These are phyloP conservation scores for Calidris pugnax DNA, from an alignment of 2,113 vertebrate genomes.

Conservation along the genomic window DNA sequence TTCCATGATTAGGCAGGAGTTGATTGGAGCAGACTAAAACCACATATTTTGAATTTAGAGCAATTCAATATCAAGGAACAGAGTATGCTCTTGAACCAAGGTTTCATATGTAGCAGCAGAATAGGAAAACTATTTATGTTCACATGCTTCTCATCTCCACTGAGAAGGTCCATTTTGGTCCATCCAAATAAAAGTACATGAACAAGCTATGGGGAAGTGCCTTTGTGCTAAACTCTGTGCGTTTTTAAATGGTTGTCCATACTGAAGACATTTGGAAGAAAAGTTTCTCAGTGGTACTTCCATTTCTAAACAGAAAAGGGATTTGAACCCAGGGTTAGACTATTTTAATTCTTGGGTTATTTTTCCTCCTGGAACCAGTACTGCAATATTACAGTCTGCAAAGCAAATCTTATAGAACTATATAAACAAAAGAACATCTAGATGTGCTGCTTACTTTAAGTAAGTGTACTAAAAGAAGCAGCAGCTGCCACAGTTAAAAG, in stretches of 20 bases:
- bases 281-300: background rate
- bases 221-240: background rate
- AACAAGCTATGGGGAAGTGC: background rate
- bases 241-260: background rate
- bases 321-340: background rate
- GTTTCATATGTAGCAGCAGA: background rate
- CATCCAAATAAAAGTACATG: background rate
- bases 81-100: background rate
- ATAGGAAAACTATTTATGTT: background rate
- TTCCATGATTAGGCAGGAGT: background rate
- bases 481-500: background rate
- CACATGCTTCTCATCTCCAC: background rate
- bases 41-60: background rate
- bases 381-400: background rate
- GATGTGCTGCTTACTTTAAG: background rate
- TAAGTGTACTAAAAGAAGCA: background rate
- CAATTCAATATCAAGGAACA: background rate
- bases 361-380: background rate
- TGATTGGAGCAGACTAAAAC: background rate
- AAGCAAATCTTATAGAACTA: background rate
- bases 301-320: background rate
- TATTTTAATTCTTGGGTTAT: background rate
- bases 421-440: background rate
- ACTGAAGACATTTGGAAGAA: background rate
- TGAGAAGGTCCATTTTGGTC: background rate